phyloP scores from a whole-genome alignment of 2,888 invertebrate genomes.

The Hirtodrosophila cameraria region DNA sequence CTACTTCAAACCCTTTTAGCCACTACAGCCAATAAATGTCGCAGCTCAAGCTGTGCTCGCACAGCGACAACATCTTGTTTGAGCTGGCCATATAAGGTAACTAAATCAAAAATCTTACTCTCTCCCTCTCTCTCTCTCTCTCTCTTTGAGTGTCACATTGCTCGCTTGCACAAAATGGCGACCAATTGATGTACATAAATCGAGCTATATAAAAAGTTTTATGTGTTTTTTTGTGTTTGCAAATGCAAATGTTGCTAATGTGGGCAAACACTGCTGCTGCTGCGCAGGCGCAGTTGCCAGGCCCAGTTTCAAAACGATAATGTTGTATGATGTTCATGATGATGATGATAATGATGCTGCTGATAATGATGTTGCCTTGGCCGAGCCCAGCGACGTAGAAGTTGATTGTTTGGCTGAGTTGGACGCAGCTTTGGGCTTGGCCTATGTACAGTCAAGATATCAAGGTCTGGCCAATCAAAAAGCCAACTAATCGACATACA shows the following conservation, averaged over 20 bases:
- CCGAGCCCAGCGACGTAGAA: constrained; percentile 57
- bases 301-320: constrained; percentile 36
- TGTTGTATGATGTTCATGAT: constrained; percentile 23
- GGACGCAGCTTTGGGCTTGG: constrained; percentile 60
- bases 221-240: constrained; percentile 16
- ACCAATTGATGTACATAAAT: constrained; percentile 28
- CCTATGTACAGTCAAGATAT: constrained; percentile 56
- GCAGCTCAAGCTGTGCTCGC: constrained; percentile 58
- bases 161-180: constrained; percentile 49
- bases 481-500: constrained; percentile 54
- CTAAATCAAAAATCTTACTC: background rate
- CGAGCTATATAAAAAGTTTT: constrained; percentile 15
- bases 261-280: too few relatives aligned
- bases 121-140: constrained; percentile 7
- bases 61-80: constrained; percentile 34
- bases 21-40: constrained; percentile 48
- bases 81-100: constrained; percentile 31
- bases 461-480: constrained; percentile 78
- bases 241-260: constrained; percentile 46
- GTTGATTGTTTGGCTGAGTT: constrained; percentile 23
- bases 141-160: constrained; percentile 5
- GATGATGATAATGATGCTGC: constrained; percentile 28
- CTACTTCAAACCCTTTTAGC: constrained; percentile 24
- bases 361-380: constrained; percentile 56
- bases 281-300: constrained; percentile 59